phyloP scores from a whole-genome alignment of 2,797 vertebrate genomes.

The Arctocebus calabarensis region DNA sequence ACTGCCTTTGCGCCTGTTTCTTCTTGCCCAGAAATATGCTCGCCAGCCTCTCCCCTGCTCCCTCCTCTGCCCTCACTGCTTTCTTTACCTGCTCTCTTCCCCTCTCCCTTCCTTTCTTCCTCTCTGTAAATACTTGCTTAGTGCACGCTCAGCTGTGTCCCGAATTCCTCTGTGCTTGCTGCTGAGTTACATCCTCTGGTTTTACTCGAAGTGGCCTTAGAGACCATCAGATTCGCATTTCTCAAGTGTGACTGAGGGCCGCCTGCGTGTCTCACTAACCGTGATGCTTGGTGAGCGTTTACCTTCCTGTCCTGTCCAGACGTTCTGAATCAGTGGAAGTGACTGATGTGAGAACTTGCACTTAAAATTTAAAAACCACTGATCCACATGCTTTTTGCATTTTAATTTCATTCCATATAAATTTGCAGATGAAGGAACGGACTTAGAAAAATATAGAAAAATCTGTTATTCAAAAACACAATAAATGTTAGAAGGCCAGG shows the following conservation, averaged over 20 bases:
- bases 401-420: not conserved
- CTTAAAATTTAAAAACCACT: not conserved
- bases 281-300: not conserved
- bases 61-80: not conserved
- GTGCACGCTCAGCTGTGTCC: not conserved
- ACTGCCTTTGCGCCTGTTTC: slow-evolving; percentile 10
- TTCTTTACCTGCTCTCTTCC: not conserved
- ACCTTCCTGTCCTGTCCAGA: not conserved
- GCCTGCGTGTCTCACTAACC: not conserved
- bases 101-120: not conserved
- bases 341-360: not conserved
- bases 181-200: slow-evolving; percentile 5
- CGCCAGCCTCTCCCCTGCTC: not conserved
- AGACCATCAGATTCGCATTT: slow-evolving; percentile 1
- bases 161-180: slow-evolving; percentile 46
- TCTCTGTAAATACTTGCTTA: slow-evolving; percentile 45
- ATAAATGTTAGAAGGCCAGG: not conserved
- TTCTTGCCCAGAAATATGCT: slow-evolving; percentile 32
- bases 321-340: not conserved
- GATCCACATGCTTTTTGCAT: not conserved
- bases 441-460: slow-evolving; percentile 7
- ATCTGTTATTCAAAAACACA: not conserved
- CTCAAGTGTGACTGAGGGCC: not conserved
- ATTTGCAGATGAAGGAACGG: slow-evolving; percentile 31
- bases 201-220: not conserved